A percentile compares a stretch with the other conserved stretches of the same genome.
Evolutionary conservation across 2,113 vertebrate species (phyloP).

Genomic region (Lepus americanus): DNA sequence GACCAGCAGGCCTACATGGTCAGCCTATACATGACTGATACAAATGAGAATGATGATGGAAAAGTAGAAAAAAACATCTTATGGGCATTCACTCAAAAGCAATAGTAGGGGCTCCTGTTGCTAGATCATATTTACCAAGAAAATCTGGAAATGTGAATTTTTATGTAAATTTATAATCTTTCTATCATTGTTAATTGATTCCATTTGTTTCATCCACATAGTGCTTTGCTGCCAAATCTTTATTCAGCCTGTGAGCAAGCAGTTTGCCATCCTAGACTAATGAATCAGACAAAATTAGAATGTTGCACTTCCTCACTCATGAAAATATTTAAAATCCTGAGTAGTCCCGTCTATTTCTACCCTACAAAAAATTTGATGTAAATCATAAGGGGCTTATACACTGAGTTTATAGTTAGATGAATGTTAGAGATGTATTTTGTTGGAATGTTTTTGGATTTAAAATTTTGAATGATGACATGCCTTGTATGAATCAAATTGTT

Average conservation of each 20-base stretch:
- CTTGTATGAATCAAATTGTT: neutral
- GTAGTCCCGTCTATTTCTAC: neutral
- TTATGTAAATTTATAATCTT: neutral
- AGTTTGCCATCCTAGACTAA: neutral
- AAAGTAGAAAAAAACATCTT: neutral
- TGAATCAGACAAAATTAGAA: neutral
- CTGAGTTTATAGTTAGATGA: neutral
- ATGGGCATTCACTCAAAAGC: neutral
- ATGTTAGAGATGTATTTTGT: neutral
- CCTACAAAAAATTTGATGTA: neutral
- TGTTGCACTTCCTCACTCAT: neutral
- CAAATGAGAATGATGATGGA: neutral
- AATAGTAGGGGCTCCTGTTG: neutral
- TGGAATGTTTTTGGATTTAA: neutral
- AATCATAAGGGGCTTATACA: neutral
- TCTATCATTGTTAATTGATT: neutral
- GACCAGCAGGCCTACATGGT: neutral
- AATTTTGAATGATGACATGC: too few relatives aligned
- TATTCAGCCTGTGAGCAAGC: neutral
- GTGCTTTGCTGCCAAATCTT: neutral
- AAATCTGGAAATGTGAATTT: neutral
- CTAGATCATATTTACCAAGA: neutral
- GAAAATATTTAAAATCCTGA: conserved; percentile 8
- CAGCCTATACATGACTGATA: neutral
- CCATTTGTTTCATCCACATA: neutral